phyloP scores from a whole-genome alignment of 2,888 invertebrate species.

The Diplolepis rosae region DNA sequence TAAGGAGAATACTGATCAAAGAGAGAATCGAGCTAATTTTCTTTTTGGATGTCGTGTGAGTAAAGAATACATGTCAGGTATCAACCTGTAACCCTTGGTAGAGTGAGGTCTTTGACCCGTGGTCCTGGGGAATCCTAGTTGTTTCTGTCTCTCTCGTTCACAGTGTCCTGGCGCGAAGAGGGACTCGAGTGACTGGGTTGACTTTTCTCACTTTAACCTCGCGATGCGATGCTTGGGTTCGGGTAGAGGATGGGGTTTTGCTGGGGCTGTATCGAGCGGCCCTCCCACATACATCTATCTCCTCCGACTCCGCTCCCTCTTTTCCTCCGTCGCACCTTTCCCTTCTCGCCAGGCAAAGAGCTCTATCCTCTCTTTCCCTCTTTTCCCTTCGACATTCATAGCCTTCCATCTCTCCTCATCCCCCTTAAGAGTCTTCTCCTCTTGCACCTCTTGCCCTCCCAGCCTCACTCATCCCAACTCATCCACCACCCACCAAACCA shows the following conservation, averaged over 20 bases:
- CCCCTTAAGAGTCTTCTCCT: constrained; percentile 62
- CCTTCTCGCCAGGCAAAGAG: constrained; percentile 44
- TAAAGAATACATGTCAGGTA: constrained; percentile 13
- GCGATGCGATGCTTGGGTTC: constrained; percentile 72
- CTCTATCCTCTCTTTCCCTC: constrained; percentile 64
- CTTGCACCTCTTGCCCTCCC: constrained; percentile 57
- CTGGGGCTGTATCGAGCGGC: constrained; percentile 74
- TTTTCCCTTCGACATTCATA: constrained; percentile 70
- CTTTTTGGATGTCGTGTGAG: neutral
- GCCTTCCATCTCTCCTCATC: constrained; percentile 56
- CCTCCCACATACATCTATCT: constrained; percentile 74
- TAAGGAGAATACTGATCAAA: neutral
- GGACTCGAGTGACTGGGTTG: constrained; percentile 71
- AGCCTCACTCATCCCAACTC: constrained; percentile 57
- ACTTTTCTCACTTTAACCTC: constrained; percentile 74
- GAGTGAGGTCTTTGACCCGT: constrained; percentile 56
- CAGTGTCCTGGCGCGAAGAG: constrained; percentile 62
- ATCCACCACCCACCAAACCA: constrained; percentile 57
- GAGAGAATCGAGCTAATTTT: neutral
- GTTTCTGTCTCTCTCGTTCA: constrained; percentile 47
- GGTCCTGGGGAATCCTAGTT: constrained; percentile 52
- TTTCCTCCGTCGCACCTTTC: constrained; percentile 51
- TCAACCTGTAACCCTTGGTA: constrained; percentile 43
- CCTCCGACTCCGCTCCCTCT: constrained; percentile 65
- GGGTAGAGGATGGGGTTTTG: constrained; percentile 67